Conservation (phyloP, 2,113 vertebrate species). For the Pseudopipra pipra region DNA sequence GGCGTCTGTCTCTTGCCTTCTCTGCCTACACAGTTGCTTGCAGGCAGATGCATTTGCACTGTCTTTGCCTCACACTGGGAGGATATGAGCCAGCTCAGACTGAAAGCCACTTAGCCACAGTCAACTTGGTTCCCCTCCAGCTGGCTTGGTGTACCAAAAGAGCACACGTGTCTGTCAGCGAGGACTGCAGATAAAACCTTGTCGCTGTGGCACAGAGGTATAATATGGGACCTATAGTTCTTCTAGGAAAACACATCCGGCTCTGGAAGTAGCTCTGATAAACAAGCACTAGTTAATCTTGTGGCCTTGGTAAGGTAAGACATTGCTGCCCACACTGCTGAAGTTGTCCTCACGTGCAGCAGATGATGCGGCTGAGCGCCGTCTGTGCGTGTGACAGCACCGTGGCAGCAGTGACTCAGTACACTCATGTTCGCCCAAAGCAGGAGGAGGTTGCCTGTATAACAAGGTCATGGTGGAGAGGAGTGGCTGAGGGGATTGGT, state of each 20-base stretch:
- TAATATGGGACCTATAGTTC: not conserved
- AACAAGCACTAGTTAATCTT: not conserved
- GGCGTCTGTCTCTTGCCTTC: not conserved
- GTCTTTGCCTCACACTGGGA: not conserved
- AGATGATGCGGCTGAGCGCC: not conserved
- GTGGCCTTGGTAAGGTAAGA: not conserved
- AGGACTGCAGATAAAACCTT: not conserved
- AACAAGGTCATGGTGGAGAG: not conserved
- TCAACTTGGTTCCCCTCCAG: not conserved
- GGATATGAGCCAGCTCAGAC: not conserved
- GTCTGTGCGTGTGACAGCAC: not conserved
- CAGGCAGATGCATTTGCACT: not conserved
- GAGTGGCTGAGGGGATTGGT: not conserved
- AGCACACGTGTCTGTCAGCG: rapidly evolving
- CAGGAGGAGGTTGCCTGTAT: not conserved
- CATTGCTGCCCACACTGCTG: not conserved
- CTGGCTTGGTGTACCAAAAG: rapidly evolving
- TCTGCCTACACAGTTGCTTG: not conserved
- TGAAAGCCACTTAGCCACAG: not conserved
- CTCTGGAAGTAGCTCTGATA: not conserved
- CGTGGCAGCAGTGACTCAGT: not conserved
- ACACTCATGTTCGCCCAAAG: not conserved
- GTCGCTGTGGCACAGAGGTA: not conserved
- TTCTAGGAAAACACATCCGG: not conserved
- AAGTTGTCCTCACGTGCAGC: not conserved